Evolutionary conservation across 2,797 vertebrate species (phyloP).

Genomic region (Gymnocypris eckloni): DNA sequence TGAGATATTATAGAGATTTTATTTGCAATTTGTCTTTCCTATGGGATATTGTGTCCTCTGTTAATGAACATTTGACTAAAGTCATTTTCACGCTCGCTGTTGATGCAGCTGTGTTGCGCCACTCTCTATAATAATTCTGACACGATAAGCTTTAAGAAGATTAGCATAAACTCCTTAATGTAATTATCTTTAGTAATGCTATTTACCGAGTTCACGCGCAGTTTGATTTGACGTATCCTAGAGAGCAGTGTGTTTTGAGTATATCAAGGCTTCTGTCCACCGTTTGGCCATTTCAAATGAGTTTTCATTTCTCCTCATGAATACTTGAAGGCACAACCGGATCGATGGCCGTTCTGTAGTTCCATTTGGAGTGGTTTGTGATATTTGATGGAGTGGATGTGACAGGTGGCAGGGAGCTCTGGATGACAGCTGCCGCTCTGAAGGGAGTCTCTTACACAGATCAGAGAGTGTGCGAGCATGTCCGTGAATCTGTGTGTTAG

Average conservation of each 20-base stretch:
- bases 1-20: not conserved
- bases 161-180: constrained; percentile 50
- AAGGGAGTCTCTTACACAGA: constrained; percentile 53
- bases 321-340: not conserved
- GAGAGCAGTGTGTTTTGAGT: not conserved
- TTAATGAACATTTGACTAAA: constrained; percentile 30
- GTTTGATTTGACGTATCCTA: not conserved
- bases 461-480: constrained; percentile 52
- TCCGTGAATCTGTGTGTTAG: constrained; percentile 50
- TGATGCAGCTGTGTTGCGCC: constrained; percentile 27
- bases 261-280: not conserved
- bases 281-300: not conserved
- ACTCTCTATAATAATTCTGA: constrained; percentile 43
- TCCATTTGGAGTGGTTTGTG: constrained; percentile 23
- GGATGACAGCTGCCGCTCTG: constrained; percentile 56
- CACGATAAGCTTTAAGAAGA: constrained; percentile 45
- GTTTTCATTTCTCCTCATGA: not conserved
- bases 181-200: constrained; percentile 40
- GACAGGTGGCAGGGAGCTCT: constrained; percentile 51
- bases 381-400: constrained; percentile 38
- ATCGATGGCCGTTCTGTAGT: not conserved
- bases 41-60: constrained; percentile 11
- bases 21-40: not conserved
- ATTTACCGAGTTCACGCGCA: constrained; percentile 19
- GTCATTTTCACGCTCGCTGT: constrained; percentile 16